Base-by-base conservation (phyloP, 2,797 vertebrate species). In the Esox lucius region DNA sequence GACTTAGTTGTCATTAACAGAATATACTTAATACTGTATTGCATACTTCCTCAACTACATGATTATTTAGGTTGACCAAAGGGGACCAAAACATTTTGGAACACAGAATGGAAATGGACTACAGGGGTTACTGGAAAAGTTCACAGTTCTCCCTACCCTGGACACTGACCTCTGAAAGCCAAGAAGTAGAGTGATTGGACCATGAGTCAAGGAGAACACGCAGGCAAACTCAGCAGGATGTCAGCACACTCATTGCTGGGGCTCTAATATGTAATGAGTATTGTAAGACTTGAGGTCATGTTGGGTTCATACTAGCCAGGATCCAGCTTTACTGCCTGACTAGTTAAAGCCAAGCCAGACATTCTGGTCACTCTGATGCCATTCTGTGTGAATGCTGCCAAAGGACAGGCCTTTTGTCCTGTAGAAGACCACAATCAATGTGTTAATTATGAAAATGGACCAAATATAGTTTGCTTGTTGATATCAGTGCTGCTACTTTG, bases 311-410 rank as follows among this genome's bases (percentile, higher is more conserved):
- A 68, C 72, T 59, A 65, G 78, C 77, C 70, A 68, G 67, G 33
- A 70, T 77, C 64, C 26, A 71, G 81, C 92, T 91, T 89, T 90
- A 92, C 84, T 80, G 71, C 0, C 42, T 80, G 62, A 5, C 35
- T 6, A 39, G 35, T 39, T 39, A 8, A 39, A 39, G 35, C 33
- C 33, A 33, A 5, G 33, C 62, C 31, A 66, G 5, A 9, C 24
- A 75, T 73, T 71, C 53, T 53, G 71, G 83, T 71, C 17, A 22
- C 71, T 75, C 49, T 8, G 71, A 61, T 74, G 72, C 66, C 26
- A 67, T 0, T 1, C 78, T 76, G 64, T 79, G 82, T 75, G 83
- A 85, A 74, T 70, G 42, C 67, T 62, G 77, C 85, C 77, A 78
- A 73, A 76, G 85, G 74, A 75, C 49, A 74, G 83, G 46, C 1